Conservation (phyloP, 2,113 vertebrate species). For the Rattus rattus region DNA sequence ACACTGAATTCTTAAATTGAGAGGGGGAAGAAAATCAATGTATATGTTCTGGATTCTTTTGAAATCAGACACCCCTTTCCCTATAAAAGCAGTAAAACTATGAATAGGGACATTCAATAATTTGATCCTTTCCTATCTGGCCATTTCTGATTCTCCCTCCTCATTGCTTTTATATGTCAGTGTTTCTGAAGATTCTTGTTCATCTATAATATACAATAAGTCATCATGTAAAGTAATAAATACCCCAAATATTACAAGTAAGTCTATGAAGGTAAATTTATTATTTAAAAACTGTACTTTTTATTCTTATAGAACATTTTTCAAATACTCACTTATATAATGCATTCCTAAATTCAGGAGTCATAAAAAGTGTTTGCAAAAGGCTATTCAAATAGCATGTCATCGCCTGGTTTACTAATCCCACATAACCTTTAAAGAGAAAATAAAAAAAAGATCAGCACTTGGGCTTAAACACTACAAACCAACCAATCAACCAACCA, state of each 20-base stretch:
- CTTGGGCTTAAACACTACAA: constrained; percentile 37
- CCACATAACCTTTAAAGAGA: constrained; percentile 94
- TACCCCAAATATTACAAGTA: constrained; percentile 24
- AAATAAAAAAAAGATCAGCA: constrained; percentile 70
- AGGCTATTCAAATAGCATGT: constrained; percentile 99
- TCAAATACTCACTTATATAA: constrained; percentile 96
- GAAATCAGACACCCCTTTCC: constrained; percentile 36
- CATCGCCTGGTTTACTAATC: constrained; percentile 99
- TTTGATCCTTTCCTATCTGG: constrained; percentile 14
- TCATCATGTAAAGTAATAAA: constrained; percentile 54
- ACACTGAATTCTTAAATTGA: constrained; percentile 38
- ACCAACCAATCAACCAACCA: neutral
- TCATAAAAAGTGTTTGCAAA: constrained; percentile 99
- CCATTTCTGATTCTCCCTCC: constrained; percentile 14
- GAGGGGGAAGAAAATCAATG: neutral
- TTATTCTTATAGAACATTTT: constrained; percentile 49
- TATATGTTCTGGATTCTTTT: neutral
- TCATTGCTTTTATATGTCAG: constrained; percentile 12
- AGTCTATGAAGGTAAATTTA: constrained; percentile 40
- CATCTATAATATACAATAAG: neutral
- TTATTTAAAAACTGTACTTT: constrained; percentile 40
- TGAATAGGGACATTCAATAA: neutral
- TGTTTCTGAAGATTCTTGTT: constrained; percentile 35
- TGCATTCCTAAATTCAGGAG: constrained; percentile 98
- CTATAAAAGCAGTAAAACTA: constrained; percentile 25